phyloP scores from a whole-genome alignment of 1,140 invertebrate genomes.

The Ectropis grisescens region DNA sequence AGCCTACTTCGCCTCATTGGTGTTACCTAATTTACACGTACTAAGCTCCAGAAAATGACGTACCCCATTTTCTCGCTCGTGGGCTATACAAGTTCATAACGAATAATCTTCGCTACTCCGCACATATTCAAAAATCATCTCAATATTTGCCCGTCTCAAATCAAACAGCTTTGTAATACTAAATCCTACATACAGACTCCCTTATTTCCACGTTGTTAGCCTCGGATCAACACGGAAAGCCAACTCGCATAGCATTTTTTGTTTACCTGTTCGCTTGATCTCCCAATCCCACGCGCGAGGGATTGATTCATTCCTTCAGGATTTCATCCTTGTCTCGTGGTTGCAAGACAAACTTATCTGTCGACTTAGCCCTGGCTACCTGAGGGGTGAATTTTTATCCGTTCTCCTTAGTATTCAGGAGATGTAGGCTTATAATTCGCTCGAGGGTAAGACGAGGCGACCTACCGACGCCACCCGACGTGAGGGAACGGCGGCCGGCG shows the following conservation, averaged over 20 bases:
- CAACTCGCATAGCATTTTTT: conserved; percentile 21
- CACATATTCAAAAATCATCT: neutral
- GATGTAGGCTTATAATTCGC: conserved; percentile 41
- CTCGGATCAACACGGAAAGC: conserved; percentile 22
- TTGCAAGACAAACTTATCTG: conserved; percentile 32
- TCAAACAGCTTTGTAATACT: neutral
- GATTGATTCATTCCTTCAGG: conserved; percentile 38
- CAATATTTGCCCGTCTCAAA: neutral
- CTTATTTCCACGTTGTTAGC: conserved; percentile 28
- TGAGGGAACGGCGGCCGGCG: conserved; percentile 25
- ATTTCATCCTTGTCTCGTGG: conserved; percentile 26
- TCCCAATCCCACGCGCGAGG: conserved; percentile 24
- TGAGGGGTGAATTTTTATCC: conserved; percentile 47
- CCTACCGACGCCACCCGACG: conserved; percentile 19
- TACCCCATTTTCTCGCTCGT: too few relatives aligned
- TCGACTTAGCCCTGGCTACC: conserved; percentile 41
- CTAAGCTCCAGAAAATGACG: too few relatives aligned
- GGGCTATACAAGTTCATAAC: too few relatives aligned
- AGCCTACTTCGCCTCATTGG: too few relatives aligned
- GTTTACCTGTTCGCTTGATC: conserved; percentile 31
- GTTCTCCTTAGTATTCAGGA: conserved; percentile 42
- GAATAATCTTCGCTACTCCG: too few relatives aligned
- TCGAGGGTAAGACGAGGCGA: conserved; percentile 24
- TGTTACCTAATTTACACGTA: too few relatives aligned
- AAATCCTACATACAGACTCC: conserved; percentile 9